Evolutionary conservation across 2,797 vertebrate genomes (phyloP), one percentile per base, ranked within the genome.

Genomic region (Forpus xanthops): DNA sequence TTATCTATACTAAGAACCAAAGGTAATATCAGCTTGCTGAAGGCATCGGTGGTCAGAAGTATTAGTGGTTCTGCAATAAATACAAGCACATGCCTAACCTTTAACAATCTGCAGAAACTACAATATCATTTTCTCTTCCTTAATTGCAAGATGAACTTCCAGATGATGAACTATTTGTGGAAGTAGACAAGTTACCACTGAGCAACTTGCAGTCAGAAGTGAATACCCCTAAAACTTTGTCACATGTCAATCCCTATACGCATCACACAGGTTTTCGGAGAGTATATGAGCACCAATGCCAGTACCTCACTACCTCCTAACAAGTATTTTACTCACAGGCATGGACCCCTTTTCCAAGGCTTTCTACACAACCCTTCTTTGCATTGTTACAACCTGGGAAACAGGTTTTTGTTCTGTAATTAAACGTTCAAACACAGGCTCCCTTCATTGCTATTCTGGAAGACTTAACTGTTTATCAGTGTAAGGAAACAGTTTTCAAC

Each of bases 281-380:
- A 42, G 20, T 14, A 25, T 35, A 11, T 4, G 9, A 75, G 21
- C 31, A 76, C 20, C 30, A 67, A 75, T 9, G 19, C 15, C 12
- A 74, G 0, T 7, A 62, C 19, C 15, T 74, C 33, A 12, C 11
- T 72, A 37, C 28, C 79, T 81, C 47, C 33, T 24, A 56, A 33
- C 28, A 35, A n/a, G 2, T 44, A 45, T 87, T 85, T 45, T 55
- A 72, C 16, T 37, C 47, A 44, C 8, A 47, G 45, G 12, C 21
- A 20, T 0, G 0, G 15, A 28, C 2, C 18, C 39, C 12, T 56
- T 64, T 68, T 42, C 24, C 18, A 7, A 49, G 44, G 21, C 12
- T 30, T 53, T 67, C 24, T 68, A 65, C 19, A 19, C 5, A 31
- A 6, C 8, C n/a, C 7, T 41, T 62, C 25, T 41, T 30, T 64